Evolutionary conservation across 2,888 invertebrate genomes (phyloP), one percentile per base, ranked within the genome.

Genomic region (Lasius platythorax): DNA sequence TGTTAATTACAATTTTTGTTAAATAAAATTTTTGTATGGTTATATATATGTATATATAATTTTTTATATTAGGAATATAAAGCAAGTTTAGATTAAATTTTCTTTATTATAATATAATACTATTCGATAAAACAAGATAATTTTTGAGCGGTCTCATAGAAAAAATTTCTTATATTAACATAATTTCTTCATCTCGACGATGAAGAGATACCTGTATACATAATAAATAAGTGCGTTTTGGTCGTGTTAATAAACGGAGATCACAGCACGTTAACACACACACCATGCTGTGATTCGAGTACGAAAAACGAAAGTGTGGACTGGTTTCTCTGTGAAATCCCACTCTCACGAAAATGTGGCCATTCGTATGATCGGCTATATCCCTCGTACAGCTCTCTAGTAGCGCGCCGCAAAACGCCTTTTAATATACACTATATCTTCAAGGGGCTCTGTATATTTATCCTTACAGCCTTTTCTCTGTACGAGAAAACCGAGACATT

Each of bases 381-480:
- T 88, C 89, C 37, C 37, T 5, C 82, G 83, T 87, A 90, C 91
- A 91, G 91, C 88, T 92, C 89, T 89, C 75, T 91, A 84, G 83
- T 83, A 84, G 82, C 85, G 73, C 88, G 73, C 88, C 91, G 91
- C 90, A 92, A 94, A 94, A 94, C 93, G 94, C 94, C 94, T 94
- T 95, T 95, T 95, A 95, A 95, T 95, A 95, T 94, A 95, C 95
- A 94, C 93, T 95, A 95, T 94, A 95, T 95, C 94, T 95, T 91
- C 93, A 91, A 92, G 85, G 91, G 92, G 91, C 89, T 53, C 50
- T 90, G 74, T 72, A 90, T 92, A 92, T 92, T 93, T 93, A 93
- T 88, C 87, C 85, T 91, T 86, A 12, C 72, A 82, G 73, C 74
- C 74, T 58, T 67, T 61, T n/a, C 74, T 43, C 58, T 43, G 11